phyloP scores from a whole-genome alignment of 2,113 vertebrate species.

The Halcyon malimbica region DNA sequence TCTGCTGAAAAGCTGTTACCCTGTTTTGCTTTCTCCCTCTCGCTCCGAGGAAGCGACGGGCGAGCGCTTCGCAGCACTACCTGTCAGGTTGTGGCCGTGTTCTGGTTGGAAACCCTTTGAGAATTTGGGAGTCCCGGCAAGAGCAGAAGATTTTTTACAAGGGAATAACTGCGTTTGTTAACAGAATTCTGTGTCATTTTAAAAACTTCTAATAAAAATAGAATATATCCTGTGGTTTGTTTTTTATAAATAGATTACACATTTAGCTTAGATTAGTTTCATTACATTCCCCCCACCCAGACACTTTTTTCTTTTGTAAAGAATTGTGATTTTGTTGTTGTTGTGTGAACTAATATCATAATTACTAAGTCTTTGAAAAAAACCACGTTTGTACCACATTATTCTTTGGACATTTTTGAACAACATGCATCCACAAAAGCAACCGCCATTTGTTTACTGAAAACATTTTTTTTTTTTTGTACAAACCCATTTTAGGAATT shows the following conservation, averaged over 20 bases:
- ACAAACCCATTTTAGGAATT: constrained; percentile 58
- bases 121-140: neutral
- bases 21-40: neutral
- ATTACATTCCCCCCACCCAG: neutral
- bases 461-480: neutral
- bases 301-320: neutral
- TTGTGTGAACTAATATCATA: neutral
- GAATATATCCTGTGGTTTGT: constrained; percentile 55
- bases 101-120: neutral
- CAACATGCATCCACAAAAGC: constrained; percentile 60
- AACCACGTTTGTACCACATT: neutral
- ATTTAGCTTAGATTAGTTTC: constrained; percentile 59
- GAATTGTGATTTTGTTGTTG: neutral
- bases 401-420: constrained; percentile 62
- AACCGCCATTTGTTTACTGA: neutral
- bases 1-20: neutral
- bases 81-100: rapidly evolving
- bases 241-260: constrained; percentile 74
- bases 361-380: constrained; percentile 19
- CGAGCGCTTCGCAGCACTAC: neutral
- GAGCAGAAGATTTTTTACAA: neutral
- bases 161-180: neutral
- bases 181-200: constrained; percentile 44
- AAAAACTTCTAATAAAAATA: constrained; percentile 76
- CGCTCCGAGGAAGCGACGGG: neutral